Base-by-base conservation (phyloP, 2,797 vertebrate genomes). In the Setipinna tenuifilis region DNA sequence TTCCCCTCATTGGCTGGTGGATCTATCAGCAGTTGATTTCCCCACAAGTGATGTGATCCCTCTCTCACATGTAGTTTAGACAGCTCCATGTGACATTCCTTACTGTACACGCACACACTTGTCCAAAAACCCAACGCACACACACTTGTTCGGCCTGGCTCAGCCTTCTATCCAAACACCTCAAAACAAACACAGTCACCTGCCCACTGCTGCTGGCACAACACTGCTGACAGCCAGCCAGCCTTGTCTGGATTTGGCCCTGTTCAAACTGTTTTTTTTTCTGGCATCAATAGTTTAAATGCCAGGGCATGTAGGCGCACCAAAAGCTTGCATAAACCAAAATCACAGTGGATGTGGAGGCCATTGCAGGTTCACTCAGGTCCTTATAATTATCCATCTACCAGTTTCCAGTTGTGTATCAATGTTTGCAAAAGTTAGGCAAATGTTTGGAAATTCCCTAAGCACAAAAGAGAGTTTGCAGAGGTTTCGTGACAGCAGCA, bases 261-360 rank as follows among this genome's bases (percentile, higher is more conserved):
- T 75, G 68, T 75, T 35, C 68, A 75, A 75, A 75, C 68, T 75
- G 50, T 54, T n/a, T n/a, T n/a, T n/a, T n/a, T n/a, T n/a, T n/a
- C 2, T 10, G 50, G 28, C 28, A 3, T 75, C 28, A 35, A 75
- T 31, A 75, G 0, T 16, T 75, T 6, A 14, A 75, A 41, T 41
- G 28, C 31, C 28, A 17, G 28, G 68, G 58, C 58, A 19, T 59
- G 58, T 21, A 59, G 58, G 58, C 7, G 5, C 28, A 71, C 28
- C 21, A 21, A n/a, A 61, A n/a, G 58, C 19, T n/a, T 57, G 54
- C 58, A 61, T 3, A 61, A 61, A 61, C 21, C 58, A 61, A 61
- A n/a, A 5, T 19, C 58, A n/a, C 7, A 54, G 50, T 54, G 3
- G n/a, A n/a, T 9, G 1, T 54, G 50, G 9, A 54, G 50, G 50